These are phyloP conservation scores for Bhutanitis thaidina DNA, from an alignment of 2,888 invertebrate genomes.

Conservation along the genomic window DNA sequence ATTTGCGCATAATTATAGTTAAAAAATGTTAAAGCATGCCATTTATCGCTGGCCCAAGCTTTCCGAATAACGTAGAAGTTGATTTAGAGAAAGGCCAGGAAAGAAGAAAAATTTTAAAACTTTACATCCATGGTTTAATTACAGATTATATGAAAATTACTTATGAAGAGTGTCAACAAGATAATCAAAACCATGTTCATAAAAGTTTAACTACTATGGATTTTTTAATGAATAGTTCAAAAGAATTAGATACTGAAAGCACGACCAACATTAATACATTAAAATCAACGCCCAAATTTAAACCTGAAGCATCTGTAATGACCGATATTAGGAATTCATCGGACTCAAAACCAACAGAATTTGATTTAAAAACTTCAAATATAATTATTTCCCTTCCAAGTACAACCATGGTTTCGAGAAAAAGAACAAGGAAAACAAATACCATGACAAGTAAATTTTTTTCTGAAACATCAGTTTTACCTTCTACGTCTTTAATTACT, in stretches of 20 bases:
- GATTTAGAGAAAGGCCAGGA: too few species aligned
- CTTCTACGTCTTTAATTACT: not conserved
- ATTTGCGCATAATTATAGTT: too few species aligned
- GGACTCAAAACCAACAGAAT: too few species aligned
- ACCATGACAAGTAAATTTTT: not conserved
- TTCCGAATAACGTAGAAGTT: too few species aligned
- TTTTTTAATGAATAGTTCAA: not conserved
- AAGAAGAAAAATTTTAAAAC: too few species aligned
- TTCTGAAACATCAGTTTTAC: not conserved
- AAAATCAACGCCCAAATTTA: too few species aligned
- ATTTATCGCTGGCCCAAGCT: too few species aligned
- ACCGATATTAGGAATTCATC: too few species aligned
- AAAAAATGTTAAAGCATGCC: too few species aligned
- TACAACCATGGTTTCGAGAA: not conserved
- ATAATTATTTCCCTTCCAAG: too few species aligned
- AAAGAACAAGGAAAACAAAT: not conserved
- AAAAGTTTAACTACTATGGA: not conserved
- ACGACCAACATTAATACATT: not conserved
- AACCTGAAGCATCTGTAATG: too few species aligned
- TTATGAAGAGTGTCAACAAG: not conserved
- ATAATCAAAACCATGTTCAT: not conserved
- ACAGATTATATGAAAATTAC: conserved; percentile 11
- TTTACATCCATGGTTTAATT: not conserved
- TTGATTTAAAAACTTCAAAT: too few species aligned
- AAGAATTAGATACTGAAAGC: not conserved